Evolutionary conservation across 2,888 invertebrate genomes (phyloP), one percentile per base, ranked within the genome.

Genomic region (Eledona agricola): DNA sequence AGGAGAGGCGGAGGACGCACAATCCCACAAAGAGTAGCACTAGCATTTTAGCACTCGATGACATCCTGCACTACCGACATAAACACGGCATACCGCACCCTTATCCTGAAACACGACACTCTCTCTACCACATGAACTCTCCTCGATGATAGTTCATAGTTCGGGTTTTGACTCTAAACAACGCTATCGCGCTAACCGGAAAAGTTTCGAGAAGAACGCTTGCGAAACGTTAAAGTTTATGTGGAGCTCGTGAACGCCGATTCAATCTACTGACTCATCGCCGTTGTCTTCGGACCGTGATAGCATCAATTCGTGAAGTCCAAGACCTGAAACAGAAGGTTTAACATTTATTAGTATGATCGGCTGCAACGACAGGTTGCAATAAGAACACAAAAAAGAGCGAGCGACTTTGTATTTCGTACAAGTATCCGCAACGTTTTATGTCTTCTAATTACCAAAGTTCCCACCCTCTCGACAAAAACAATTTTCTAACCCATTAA

Each of bases 11-110:
- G 13, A 37, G 32, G 12, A 50, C 19, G 11, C 42, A 55, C 40
- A 43, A 53, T 45, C 46, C 54, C 5, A 56, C 28, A 17, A 34
- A 23, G 16, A 53, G 42, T 50, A 54, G 9, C 51, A 56, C 58
- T 42, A 56, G 37, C 60, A 60, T 60, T 40, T 60, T 51, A 51
- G 32, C 56, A 58, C 56, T 35, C 56, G 51, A 25, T 45, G 51
- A 29, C 52, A 42, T 59, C 55, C 57, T 32, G 59, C 63, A 65
- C 65, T 64, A 65, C 62, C 64, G 63, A 57, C 47, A 50, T 55
- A 49, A 45, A 53, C 54, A 52, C 62, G 50, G 53, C 65, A 65
- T 65, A 55, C 58, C 61, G 57, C 61, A 55, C 55, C 35, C 22
- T 32, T 19, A 20, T 45, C 23, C 3, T 23, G 19, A 22, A 31